phyloP scores from a whole-genome alignment of 1,140 invertebrate species.

The Nixonia krombeini region DNA sequence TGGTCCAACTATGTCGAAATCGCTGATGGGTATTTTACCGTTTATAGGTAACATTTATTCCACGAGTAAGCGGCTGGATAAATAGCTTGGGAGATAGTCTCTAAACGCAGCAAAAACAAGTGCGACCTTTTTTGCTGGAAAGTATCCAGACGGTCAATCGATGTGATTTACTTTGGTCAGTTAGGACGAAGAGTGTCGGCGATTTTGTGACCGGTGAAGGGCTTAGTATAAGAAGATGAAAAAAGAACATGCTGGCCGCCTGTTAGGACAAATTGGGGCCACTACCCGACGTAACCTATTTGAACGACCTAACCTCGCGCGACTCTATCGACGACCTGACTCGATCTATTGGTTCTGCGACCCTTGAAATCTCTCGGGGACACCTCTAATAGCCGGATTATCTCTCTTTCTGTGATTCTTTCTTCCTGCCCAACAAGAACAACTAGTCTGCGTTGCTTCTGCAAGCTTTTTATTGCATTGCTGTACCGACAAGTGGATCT shows the following conservation, averaged over 20 bases:
- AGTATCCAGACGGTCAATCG: conserved; percentile 60
- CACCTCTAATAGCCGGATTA: conserved; percentile 72
- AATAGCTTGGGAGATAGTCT: neutral
- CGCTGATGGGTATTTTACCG: no score
- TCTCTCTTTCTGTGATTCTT: conserved; percentile 61
- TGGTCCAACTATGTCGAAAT: no score
- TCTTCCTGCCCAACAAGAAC: conserved; percentile 53
- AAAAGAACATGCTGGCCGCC: conserved; percentile 55
- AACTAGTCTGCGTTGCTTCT: conserved; percentile 48
- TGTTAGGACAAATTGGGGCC: conserved; percentile 71
- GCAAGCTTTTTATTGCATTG: conserved; percentile 24
- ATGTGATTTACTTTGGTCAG: conserved; percentile 66
- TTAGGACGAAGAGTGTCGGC: conserved; percentile 36
- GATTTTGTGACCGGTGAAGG: conserved; percentile 34
- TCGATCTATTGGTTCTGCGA: conserved; percentile 61
- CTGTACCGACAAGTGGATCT: conserved; percentile 32
- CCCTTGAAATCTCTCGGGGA: conserved; percentile 61
- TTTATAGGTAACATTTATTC: no score
- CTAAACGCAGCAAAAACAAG: neutral
- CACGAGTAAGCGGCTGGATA: neutral
- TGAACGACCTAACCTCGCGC: conserved; percentile 49
- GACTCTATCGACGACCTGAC: conserved; percentile 55
- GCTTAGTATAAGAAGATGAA: conserved; percentile 60
- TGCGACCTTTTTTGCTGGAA: conserved; percentile 1
- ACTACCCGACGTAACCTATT: conserved; percentile 55